Evolutionary conservation across 2,113 vertebrate species (phyloP).

Genomic region (Daphoenositta chrysoptera): DNA sequence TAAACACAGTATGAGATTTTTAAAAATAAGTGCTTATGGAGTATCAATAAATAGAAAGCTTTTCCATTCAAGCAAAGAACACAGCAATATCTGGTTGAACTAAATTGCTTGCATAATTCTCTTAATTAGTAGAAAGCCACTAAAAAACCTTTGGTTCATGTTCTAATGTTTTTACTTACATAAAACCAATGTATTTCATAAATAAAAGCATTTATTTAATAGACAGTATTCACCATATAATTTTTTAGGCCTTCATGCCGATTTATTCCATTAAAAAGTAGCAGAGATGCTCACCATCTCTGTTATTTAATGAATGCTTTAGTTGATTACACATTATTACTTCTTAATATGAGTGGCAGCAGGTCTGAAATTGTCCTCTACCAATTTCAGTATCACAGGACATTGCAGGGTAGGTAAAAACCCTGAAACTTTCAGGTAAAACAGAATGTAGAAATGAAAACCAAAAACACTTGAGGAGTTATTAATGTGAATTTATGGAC

Average conservation of each 20-base stretch:
- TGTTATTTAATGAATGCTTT: background rate
- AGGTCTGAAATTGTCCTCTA: background rate
- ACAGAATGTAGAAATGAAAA: background rate
- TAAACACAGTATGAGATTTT: background rate
- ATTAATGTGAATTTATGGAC: background rate
- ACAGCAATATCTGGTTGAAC: background rate
- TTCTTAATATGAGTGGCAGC: background rate
- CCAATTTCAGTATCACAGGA: background rate
- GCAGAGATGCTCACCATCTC: background rate
- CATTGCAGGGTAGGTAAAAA: background rate
- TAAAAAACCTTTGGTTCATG: background rate
- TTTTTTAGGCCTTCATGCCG: background rate
- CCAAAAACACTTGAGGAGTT: background rate
- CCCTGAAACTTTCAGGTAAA: background rate
- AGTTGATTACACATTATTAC: background rate
- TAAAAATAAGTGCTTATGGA: background rate
- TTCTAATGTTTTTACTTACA: background rate
- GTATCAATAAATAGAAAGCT: background rate
- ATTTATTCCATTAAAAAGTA: background rate
- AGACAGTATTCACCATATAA: background rate
- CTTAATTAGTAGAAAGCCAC: background rate
- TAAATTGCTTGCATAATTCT: background rate
- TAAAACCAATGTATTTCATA: background rate
- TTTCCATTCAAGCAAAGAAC: background rate
- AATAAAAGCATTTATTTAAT: background rate